Evolutionary conservation across 2,888 invertebrate species (phyloP).

Genomic region (Oasisia sp.): DNA sequence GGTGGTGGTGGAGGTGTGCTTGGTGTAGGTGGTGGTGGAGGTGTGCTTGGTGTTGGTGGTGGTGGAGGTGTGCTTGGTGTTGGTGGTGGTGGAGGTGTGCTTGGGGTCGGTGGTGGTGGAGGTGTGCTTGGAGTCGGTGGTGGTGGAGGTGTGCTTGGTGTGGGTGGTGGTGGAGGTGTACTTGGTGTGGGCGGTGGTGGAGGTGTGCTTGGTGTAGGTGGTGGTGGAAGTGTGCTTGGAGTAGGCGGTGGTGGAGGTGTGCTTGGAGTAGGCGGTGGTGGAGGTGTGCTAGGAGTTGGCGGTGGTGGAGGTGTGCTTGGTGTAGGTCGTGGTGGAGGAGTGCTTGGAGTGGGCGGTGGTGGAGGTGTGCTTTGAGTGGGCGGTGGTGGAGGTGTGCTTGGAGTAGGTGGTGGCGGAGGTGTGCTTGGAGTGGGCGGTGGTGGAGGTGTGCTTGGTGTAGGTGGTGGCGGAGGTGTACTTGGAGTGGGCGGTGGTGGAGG

Average conservation of each 20-base stretch:
- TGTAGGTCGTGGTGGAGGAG: neutral
- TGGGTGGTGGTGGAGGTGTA: neutral
- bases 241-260: neutral
- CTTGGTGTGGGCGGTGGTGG: neutral
- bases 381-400: neutral
- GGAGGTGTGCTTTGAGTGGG: neutral
- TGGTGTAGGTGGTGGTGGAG: neutral
- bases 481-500: neutral
- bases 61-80: neutral
- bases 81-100: neutral
- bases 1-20: neutral
- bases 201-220: neutral
- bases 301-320: neutral
- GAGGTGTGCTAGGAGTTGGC: neutral
- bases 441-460: neutral
- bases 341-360: neutral
- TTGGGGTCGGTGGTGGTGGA: neutral
- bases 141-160: too few relatives aligned
- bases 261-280: neutral
- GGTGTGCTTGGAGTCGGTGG: neutral
- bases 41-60: neutral
- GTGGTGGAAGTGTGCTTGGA: slow-evolving; percentile 14
- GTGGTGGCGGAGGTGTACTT: neutral
- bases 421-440: neutral
- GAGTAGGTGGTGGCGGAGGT: neutral